Evolutionary conservation across 1,140 invertebrate genomes (phyloP), one percentile per base, ranked within the genome.

Genomic region (Colletes gigas): DNA sequence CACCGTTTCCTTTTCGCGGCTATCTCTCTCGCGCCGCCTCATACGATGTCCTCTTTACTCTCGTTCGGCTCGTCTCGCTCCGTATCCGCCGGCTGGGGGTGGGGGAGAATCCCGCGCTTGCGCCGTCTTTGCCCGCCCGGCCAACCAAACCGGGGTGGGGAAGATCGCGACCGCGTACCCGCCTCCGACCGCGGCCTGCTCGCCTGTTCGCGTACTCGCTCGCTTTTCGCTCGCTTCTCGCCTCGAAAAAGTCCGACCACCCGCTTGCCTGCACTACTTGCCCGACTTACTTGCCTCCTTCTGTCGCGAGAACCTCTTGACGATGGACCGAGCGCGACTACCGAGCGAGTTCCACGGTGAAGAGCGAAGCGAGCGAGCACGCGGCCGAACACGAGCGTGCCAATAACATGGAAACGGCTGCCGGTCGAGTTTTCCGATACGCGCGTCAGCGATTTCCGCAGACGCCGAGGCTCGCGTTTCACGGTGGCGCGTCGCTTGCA

Each of bases 181-280:
- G 86, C 89, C 86, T 89, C 89, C 88, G 89, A 81, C 69, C 78
- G 77, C 83, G 55, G 81, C 50, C 85, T 77, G 82, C 59, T 83
- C 81, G 83, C 83, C 79, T 88, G 83, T 66, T 88, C 71, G 78
- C 80, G 39, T 59, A 83, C 76, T 80, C 77, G 76, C 74, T 47
- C 50, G 55, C 60, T 82, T 59, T n/a, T n/a, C 63, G 47, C 62
- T 50, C 68, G 78, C 81, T 78, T 63, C 74, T 52, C 70, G 59
- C 79, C 59, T 66, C 71, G 85, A 85, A 86, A 81, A 83, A 86
- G 85, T 57, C 88, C 80, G 88, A 86, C 88, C 82, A 87, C 88
- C 87, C 88, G 85, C 81, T 87, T 82, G 82, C 78, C 85, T 87
- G 44, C 83, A 88, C 87, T 84, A 88, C 88, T 88, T 89, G 84